Conservation (phyloP, 2,113 vertebrate genomes). For the Excalfactoria chinensis region DNA sequence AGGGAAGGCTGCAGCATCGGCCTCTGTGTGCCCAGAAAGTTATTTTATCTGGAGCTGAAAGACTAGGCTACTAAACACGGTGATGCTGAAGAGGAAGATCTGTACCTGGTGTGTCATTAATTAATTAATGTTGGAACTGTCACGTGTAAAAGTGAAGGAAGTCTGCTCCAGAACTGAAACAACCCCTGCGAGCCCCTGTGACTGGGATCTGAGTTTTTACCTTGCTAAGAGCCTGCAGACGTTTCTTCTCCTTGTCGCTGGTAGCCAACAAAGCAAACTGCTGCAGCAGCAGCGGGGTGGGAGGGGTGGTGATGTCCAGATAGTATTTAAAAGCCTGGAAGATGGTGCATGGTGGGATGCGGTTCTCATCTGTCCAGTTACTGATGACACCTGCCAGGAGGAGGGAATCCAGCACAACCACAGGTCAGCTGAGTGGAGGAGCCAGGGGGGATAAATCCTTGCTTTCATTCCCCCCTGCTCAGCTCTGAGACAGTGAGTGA, state of each 20-base stretch:
- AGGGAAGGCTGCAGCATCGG: neutral
- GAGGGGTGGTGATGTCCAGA: constrained; percentile 96
- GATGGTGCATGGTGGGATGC: constrained; percentile 94
- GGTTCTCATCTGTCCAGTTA: constrained; percentile 92
- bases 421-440: neutral
- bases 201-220: constrained; percentile 66
- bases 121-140: neutral
- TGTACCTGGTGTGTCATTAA: neutral
- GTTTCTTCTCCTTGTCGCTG: constrained; percentile 90
- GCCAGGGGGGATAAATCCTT: neutral
- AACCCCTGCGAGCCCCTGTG: neutral
- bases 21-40: neutral
- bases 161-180: neutral
- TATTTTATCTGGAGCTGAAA: neutral
- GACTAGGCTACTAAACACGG: neutral
- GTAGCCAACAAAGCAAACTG: constrained; percentile 94
- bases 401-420: constrained; percentile 1
- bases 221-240: constrained; percentile 93
- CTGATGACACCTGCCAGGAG: constrained; percentile 89
- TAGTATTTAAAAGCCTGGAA: constrained; percentile 96
- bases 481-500: neutral
- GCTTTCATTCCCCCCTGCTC: neutral
- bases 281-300: constrained; percentile 91
- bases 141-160: neutral
- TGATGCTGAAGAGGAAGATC: neutral